Percentiles rank a stretch among this genome's conserved stretches.
These are phyloP conservation scores for Okamejei kenojei DNA, from an alignment of 2,797 vertebrate genomes.

Conservation along the genomic window DNA sequence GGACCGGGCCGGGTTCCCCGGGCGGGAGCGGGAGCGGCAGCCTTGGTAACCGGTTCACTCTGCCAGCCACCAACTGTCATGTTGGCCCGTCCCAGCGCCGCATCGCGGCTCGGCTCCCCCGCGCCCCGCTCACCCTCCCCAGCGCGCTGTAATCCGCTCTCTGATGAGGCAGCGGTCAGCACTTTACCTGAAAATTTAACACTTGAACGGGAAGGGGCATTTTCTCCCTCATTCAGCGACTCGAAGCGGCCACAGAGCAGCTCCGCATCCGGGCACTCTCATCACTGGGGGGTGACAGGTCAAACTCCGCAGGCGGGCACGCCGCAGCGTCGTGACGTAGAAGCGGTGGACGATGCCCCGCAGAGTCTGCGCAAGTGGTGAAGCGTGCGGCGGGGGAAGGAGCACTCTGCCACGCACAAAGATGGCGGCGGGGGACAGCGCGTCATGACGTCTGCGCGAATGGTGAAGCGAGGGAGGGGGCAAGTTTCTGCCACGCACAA, in stretches of 20 bases:
- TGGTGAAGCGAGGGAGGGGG: neutral
- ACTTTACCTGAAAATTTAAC: constrained; percentile 82
- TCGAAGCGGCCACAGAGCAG: constrained; percentile 46
- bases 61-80: constrained; percentile 33
- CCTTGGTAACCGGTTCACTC: constrained; percentile 21
- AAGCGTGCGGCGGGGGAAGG: too few relatives aligned
- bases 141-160: neutral
- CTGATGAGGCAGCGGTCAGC: neutral
- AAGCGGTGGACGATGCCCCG: too few relatives aligned
- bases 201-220: constrained; percentile 88
- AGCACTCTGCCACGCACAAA: neutral
- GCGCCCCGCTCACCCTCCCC: neutral
- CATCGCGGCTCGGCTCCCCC: neutral
- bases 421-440: neutral
- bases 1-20: too few relatives aligned
- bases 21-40: neutral
- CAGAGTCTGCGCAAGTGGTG: too few relatives aligned
- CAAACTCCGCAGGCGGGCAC: neutral
- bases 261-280: constrained; percentile 53
- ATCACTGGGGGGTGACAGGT: constrained; percentile 6
- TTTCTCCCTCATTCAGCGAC: constrained; percentile 46
- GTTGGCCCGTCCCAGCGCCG: neutral
- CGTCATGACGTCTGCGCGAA: neutral
- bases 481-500: neutral
- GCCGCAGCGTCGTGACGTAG: neutral